Evolutionary conservation across 1,140 invertebrate species (phyloP).

Genomic region (Caerostris extrusa): DNA sequence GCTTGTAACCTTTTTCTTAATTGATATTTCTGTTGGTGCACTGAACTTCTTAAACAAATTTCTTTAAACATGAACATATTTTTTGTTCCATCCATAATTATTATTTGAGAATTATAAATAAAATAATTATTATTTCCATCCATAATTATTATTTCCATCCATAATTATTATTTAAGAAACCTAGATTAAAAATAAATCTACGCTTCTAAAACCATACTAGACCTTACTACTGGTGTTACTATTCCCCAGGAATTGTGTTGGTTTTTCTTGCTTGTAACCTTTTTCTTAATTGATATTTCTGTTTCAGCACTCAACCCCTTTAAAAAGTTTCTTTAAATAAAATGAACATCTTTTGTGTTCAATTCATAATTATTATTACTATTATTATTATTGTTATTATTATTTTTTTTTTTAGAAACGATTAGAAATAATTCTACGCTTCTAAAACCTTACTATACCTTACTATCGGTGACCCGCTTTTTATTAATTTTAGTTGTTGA

Average conservation of each 20-base stretch:
- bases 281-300: too few species aligned
- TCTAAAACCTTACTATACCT: background rate
- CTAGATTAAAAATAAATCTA: background rate
- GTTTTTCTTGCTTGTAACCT: too few species aligned
- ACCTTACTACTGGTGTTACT: background rate
- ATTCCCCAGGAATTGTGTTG: too few species aligned
- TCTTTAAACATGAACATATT: too few species aligned
- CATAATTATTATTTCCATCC: too few species aligned
- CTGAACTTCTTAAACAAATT: rapidly evolving
- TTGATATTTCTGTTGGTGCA: too few species aligned
- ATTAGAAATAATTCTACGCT: background rate
- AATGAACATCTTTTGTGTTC: background rate
- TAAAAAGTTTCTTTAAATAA: too few species aligned
- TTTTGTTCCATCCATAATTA: too few species aligned
- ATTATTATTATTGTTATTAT: too few species aligned
- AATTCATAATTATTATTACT: background rate
- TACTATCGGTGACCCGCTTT: background rate
- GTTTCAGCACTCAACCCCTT: too few species aligned
- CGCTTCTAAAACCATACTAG: background rate
- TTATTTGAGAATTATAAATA: background rate
- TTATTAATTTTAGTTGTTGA: conserved; percentile 6
- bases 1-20: too few species aligned
- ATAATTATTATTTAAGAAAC: too few species aligned
- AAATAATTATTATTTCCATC: background rate
- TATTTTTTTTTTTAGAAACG: background rate